Percentiles rank a stretch among this genome's conserved stretches.
Evolutionary conservation across 2,113 vertebrate species (phyloP).

Genomic region (Gyps fulvus): DNA sequence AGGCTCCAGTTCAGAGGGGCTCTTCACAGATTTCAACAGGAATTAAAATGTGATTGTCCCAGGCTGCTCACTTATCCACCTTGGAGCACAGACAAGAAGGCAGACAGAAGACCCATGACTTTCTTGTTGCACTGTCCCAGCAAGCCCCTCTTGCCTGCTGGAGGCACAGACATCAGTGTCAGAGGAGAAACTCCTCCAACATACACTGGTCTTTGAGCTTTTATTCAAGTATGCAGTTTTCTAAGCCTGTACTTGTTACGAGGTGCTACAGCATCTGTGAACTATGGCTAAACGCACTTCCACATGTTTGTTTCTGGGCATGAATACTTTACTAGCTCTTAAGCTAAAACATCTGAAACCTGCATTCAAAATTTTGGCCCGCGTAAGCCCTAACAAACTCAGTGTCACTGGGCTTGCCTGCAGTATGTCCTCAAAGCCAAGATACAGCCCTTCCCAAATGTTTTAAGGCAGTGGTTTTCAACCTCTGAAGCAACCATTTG

Average conservation of each 20-base stretch:
- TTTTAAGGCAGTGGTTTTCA: not conserved
- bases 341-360: not conserved
- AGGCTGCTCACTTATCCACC: not conserved
- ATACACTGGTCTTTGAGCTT: not conserved
- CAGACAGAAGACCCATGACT: not conserved
- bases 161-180: not conserved
- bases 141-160: not conserved
- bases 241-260: not conserved
- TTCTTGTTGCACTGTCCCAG: not conserved
- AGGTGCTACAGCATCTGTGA: not conserved
- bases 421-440: not conserved
- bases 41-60: not conserved
- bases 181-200: not conserved
- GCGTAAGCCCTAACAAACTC: not conserved
- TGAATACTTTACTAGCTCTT: not conserved
- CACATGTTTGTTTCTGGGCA: not conserved
- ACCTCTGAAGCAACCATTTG: not conserved
- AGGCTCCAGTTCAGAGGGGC: not conserved
- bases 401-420: not conserved
- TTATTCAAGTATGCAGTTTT: not conserved
- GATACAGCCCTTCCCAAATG: not conserved
- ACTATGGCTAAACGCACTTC: accelerated
- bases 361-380: not conserved
- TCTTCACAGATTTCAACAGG: not conserved
- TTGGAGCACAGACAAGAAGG: not conserved